These are phyloP conservation scores for Loris lydekkerianus DNA, from an alignment of 2,797 vertebrate species.

Conservation along the genomic window DNA sequence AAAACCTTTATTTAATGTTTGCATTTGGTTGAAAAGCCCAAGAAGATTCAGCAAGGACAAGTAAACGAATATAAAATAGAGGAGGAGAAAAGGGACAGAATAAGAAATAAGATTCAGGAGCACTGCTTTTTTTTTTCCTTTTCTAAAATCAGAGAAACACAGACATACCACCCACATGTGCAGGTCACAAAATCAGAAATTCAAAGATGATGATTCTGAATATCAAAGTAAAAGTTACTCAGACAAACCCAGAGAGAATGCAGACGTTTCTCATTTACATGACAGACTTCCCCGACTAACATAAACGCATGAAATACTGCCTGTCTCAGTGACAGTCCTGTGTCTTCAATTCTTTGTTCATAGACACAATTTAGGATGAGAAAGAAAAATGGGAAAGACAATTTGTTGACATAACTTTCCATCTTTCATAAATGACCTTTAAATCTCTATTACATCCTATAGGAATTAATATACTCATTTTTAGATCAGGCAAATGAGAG, in stretches of 20 bases:
- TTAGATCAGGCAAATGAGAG: neutral
- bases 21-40: conserved; percentile 73
- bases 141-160: conserved; percentile 38
- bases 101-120: conserved; percentile 60
- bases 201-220: conserved; percentile 67
- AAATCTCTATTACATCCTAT: conserved; percentile 22
- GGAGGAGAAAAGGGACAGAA: conserved; percentile 53
- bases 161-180: neutral
- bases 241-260: neutral
- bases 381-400: neutral
- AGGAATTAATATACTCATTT: conserved; percentile 18
- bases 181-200: conserved; percentile 66
- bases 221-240: conserved; percentile 60
- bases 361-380: neutral
- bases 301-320: neutral
- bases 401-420: neutral
- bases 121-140: neutral
- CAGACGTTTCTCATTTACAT: conserved; percentile 49
- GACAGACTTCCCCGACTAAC: neutral
- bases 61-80: conserved; percentile 79
- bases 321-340: neutral
- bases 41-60: conserved; percentile 70
- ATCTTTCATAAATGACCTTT: neutral
- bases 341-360: neutral
- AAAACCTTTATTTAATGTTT: conserved; percentile 75